Evolutionary conservation across 2,888 invertebrate genomes (phyloP).

Genomic region (Pyrrhosoma nymphula): DNA sequence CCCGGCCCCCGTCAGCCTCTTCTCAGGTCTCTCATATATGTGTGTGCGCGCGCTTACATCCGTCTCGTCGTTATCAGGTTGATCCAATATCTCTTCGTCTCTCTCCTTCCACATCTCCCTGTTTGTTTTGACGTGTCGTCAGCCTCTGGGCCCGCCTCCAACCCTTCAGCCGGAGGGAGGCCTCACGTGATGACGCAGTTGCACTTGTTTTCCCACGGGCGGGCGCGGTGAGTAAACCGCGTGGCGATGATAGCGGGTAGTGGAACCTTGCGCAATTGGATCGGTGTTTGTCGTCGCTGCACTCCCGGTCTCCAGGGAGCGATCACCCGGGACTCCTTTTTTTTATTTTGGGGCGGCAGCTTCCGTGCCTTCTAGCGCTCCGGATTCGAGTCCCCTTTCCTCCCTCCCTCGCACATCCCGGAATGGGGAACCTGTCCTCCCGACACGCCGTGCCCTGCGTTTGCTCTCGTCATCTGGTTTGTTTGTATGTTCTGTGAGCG

Average conservation of each 20-base stretch:
- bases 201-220: background rate
- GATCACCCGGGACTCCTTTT: background rate
- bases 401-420: too few species aligned
- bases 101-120: background rate
- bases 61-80: constrained; percentile 10
- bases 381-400: too few species aligned
- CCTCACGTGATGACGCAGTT: background rate
- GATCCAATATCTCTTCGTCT: constrained; percentile 14
- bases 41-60: background rate
- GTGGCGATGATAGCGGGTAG: background rate
- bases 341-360: background rate
- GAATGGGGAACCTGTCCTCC: too few species aligned
- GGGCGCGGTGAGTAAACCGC: background rate
- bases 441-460: background rate
- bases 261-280: background rate
- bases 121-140: constrained; percentile 22
- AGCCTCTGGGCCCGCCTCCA: background rate
- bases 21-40: background rate
- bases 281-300: constrained; percentile 27
- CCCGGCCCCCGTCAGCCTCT: background rate
- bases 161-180: background rate
- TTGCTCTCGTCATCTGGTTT: background rate
- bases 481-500: background rate
- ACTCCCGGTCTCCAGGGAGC: background rate
- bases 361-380: background rate